These are phyloP conservation scores for Megastigmus dorsalis DNA, from an alignment of 2,888 invertebrate species.

Conservation along the genomic window DNA sequence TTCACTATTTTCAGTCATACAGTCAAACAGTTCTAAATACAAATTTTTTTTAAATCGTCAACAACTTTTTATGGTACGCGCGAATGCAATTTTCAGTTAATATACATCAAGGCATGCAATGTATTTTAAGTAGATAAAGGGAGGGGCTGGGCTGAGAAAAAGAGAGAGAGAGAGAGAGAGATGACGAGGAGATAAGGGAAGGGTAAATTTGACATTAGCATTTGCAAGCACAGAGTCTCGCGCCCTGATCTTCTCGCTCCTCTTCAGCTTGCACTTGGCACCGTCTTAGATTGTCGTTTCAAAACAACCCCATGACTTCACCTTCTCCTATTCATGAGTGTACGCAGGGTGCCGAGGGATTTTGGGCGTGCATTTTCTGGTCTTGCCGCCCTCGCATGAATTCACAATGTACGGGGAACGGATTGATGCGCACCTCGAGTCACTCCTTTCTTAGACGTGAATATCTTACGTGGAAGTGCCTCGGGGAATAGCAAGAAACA, in stretches of 20 bases:
- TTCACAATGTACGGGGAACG: constrained; percentile 57
- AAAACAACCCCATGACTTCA: constrained; percentile 64
- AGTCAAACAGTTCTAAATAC: too few relatives aligned
- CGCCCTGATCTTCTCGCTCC: constrained; percentile 12
- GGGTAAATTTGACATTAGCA: constrained; percentile 57
- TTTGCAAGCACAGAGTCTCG: constrained; percentile 53
- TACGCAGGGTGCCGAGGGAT: constrained; percentile 32
- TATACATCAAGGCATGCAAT: too few relatives aligned
- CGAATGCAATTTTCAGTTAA: too few relatives aligned
- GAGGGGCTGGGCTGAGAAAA: not conserved
- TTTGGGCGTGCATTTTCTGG: constrained; percentile 51
- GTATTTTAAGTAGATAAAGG: too few relatives aligned
- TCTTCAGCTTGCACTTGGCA: constrained; percentile 50
- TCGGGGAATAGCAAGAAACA: too few relatives aligned
- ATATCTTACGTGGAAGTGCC: too few relatives aligned
- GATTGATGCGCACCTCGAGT: not conserved
- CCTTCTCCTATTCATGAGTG: constrained; percentile 65
- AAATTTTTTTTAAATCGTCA: too few relatives aligned
- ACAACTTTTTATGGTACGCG: too few relatives aligned
- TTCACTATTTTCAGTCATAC: too few relatives aligned
- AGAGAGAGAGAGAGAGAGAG: constrained; percentile 14
- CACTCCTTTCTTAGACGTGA: not conserved
- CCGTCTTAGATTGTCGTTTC: constrained; percentile 61
- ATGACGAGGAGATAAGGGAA: not conserved
- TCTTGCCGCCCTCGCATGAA: constrained; percentile 62